These are phyloP conservation scores for Zapornia atra DNA, from an alignment of 2,113 vertebrate species.

Conservation along the genomic window DNA sequence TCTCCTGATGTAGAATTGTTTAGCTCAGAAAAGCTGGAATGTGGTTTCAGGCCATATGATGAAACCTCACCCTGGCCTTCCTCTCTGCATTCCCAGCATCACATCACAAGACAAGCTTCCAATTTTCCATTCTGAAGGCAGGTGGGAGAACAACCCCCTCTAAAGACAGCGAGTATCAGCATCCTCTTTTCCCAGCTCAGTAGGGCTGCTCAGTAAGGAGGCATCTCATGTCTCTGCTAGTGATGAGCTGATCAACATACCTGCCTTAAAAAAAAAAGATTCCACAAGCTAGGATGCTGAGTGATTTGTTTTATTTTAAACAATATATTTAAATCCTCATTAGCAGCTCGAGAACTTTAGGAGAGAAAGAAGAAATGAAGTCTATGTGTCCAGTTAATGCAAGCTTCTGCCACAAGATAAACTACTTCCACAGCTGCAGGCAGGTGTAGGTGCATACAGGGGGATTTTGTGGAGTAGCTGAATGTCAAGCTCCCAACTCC, in stretches of 20 bases:
- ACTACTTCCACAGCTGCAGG: not conserved
- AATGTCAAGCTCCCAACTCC: not conserved
- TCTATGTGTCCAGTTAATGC: not conserved
- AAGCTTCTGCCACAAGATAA: not conserved
- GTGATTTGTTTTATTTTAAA: not conserved
- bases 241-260: not conserved
- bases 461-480: not conserved
- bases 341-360: not conserved
- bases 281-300: not conserved
- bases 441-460: not conserved
- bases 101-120: not conserved
- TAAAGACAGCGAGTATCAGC: fast-evolving
- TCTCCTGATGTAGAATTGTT: not conserved
- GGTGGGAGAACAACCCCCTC: not conserved
- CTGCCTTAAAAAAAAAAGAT: not conserved
- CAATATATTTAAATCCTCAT: not conserved
- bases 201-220: not conserved
- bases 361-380: not conserved
- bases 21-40: not conserved
- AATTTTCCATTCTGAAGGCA: not conserved
- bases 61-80: not conserved
- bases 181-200: not conserved
- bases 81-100: not conserved
- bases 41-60: not conserved
- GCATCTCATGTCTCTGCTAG: fast-evolving